These are phyloP conservation scores for Drosophila tani DNA, from an alignment of 1,140 invertebrate genomes.

Conservation along the genomic window DNA sequence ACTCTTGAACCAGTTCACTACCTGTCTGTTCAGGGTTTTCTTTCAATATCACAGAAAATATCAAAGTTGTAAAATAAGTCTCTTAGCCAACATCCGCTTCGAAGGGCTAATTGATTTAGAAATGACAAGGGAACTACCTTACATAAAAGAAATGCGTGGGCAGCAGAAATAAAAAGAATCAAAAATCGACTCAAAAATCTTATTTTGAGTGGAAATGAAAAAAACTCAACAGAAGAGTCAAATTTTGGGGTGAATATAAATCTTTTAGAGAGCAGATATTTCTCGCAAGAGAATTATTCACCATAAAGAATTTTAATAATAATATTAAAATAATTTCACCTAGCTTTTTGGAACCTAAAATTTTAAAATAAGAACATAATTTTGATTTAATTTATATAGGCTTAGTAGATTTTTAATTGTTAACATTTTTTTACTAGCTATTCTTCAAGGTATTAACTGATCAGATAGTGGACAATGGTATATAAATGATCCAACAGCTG, in stretches of 20 bases:
- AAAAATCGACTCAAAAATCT: slow-evolving; percentile 33
- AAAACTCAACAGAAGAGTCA: neutral
- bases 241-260: neutral
- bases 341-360: no score
- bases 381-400: no score
- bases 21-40: neutral
- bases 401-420: neutral
- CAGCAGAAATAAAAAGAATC: slow-evolving; percentile 32
- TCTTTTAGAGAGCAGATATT: neutral
- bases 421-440: neutral
- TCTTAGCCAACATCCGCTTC: slow-evolving; percentile 37
- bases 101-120: slow-evolving; percentile 64
- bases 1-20: neutral
- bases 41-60: neutral
- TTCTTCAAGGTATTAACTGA: slow-evolving; percentile 3
- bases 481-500: slow-evolving; percentile 38
- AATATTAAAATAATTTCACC: no score
- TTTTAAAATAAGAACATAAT: no score
- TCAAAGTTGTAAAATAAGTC: slow-evolving; percentile 15
- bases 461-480: slow-evolving; percentile 6
- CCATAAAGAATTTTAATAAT: no score
- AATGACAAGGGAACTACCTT: slow-evolving; percentile 23
- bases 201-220: slow-evolving; percentile 7
- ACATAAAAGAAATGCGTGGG: slow-evolving; percentile 39
- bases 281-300: no score